Conservation (phyloP, 2,797 vertebrate genomes). For the Heterohyrax brucei region DNA sequence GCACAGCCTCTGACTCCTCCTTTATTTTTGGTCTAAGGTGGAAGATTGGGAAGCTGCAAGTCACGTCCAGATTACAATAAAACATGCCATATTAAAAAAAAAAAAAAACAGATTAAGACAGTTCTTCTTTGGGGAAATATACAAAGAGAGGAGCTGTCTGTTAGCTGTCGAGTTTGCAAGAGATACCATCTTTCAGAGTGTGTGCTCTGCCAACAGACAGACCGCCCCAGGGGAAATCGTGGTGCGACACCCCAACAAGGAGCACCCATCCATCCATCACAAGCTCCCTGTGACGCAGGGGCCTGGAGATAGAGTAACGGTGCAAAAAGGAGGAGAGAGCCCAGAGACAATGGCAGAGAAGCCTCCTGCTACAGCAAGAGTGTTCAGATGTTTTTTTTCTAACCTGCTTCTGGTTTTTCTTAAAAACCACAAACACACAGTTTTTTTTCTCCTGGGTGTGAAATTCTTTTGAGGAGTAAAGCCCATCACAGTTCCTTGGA, state of each 20-base stretch:
- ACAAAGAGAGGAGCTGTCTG: slow-evolving; percentile 91
- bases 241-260: slow-evolving; percentile 92
- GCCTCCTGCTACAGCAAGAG: slow-evolving; percentile 54
- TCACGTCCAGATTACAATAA: slow-evolving; percentile 91
- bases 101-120: slow-evolving; percentile 91
- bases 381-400: background rate
- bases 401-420: slow-evolving; percentile 67
- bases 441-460: slow-evolving; percentile 68
- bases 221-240: slow-evolving; percentile 91
- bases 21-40: slow-evolving; percentile 69
- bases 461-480: slow-evolving; percentile 73
- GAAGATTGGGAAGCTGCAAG: slow-evolving; percentile 88
- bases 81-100: slow-evolving; percentile 88
- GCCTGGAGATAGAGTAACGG: slow-evolving; percentile 88
- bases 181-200: slow-evolving; percentile 93
- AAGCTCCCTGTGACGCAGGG: slow-evolving; percentile 87
- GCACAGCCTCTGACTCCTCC: slow-evolving; percentile 87
- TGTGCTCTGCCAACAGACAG: slow-evolving; percentile 92
- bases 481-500: slow-evolving; percentile 65
- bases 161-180: slow-evolving; percentile 93
- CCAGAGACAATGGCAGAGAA: slow-evolving; percentile 82
- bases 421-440: slow-evolving; percentile 68
- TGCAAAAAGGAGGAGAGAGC: slow-evolving; percentile 84
- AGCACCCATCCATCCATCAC: slow-evolving; percentile 93
- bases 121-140: slow-evolving; percentile 93